Evolutionary conservation across 2,888 invertebrate genomes (phyloP).

Genomic region (Eilema griseolum): DNA sequence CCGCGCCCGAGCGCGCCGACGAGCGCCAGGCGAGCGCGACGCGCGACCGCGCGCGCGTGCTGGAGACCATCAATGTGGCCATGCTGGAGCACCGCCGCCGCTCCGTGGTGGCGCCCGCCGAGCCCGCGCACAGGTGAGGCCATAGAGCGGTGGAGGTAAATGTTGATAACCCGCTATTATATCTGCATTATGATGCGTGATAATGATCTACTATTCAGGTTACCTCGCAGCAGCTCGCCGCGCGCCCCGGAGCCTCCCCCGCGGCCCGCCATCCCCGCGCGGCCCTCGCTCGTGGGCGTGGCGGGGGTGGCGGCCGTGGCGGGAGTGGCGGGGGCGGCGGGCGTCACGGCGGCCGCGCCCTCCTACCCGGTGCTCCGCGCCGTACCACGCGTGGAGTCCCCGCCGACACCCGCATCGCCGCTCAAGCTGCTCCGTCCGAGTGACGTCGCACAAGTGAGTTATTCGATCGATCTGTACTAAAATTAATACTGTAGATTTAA

Average conservation of each 20-base stretch:
- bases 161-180: no score
- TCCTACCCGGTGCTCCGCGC: constrained; percentile 34
- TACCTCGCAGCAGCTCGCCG: constrained; percentile 16
- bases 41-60: constrained; percentile 53
- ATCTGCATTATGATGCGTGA: no score
- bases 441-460: constrained; percentile 52
- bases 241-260: constrained; percentile 32
- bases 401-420: constrained; percentile 48
- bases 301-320: constrained; percentile 51
- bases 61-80: no score
- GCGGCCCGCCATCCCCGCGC: constrained; percentile 23
- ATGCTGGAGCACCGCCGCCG: constrained; percentile 63
- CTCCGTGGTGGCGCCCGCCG: constrained; percentile 35
- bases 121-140: constrained; percentile 3
- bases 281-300: constrained; percentile 34
- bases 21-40: no score
- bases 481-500: no score
- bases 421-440: constrained; percentile 52
- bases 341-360: constrained; percentile 43
- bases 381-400: constrained; percentile 57
- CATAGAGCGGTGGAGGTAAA: no score
- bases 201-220: not conserved
- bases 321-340: constrained; percentile 52
- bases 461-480: no score
- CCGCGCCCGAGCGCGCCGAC: constrained; percentile 51